A percentile compares a stretch with the other conserved stretches of the same genome.
Conservation (phyloP, 2,888 invertebrate genomes). For the Graphium colonna region DNA sequence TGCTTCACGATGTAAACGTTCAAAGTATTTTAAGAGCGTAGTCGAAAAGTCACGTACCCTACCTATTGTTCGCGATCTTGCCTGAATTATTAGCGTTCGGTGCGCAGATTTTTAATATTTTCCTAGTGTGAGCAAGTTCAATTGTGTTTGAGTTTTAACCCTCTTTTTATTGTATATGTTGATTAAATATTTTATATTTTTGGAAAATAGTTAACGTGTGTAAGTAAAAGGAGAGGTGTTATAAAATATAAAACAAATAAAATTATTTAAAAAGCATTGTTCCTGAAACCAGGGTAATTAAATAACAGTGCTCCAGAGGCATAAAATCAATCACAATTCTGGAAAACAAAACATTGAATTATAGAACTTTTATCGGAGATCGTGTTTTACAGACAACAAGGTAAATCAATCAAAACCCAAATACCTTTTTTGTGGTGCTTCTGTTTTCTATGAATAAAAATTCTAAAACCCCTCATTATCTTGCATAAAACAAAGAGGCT, state of each 20-base stretch:
- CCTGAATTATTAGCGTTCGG: constrained; percentile 24
- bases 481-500: neutral
- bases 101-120: constrained; percentile 20
- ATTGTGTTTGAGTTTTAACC: no score
- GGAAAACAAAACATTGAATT: no score
- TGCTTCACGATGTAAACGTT: constrained; percentile 11
- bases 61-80: constrained; percentile 22
- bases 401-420: neutral
- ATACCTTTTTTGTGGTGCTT: neutral
- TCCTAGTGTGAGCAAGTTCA: neutral
- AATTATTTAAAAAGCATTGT: neutral
- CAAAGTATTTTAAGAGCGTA: constrained; percentile 16
- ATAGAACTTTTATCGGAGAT: no score
- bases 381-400: neutral
- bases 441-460: neutral
- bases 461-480: constrained; percentile 4
- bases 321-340: no score
- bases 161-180: no score
- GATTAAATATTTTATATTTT: no score
- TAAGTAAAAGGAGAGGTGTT: no score
- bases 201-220: no score
- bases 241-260: neutral
- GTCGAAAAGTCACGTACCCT: constrained; percentile 15
- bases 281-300: no score
- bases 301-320: no score